Evolutionary conservation across 2,113 vertebrate genomes (phyloP).

Genomic region (Ammodytes dubius): DNA sequence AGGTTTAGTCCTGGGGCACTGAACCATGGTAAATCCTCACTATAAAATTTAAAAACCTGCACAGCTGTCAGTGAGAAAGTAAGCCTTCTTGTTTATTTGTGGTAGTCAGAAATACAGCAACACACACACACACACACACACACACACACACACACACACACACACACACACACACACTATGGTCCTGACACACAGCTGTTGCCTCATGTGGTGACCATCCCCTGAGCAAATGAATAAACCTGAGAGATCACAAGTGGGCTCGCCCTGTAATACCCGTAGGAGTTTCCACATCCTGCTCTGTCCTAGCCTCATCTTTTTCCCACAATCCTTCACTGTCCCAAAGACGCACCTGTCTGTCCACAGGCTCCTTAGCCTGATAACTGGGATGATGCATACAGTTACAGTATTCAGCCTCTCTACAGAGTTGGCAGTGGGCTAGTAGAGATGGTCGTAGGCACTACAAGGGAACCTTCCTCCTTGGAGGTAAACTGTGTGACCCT

Average conservation of each 20-base stretch:
- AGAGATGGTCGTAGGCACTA: slow-evolving; percentile 77
- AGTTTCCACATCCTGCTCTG: background rate
- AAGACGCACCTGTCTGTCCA: slow-evolving; percentile 27
- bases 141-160: too few species aligned
- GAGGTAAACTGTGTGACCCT: slow-evolving; percentile 75
- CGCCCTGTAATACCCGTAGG: slow-evolving; percentile 15
- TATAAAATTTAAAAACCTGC: background rate
- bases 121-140: too few species aligned
- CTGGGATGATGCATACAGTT: slow-evolving; percentile 49
- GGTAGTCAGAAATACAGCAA: background rate
- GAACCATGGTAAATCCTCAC: background rate
- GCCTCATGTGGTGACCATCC: slow-evolving; percentile 44
- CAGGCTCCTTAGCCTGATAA: slow-evolving; percentile 56
- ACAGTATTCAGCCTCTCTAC: slow-evolving; percentile 56
- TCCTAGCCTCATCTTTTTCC: slow-evolving; percentile 7
- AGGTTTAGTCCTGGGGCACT: background rate
- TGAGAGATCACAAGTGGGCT: slow-evolving; percentile 48
- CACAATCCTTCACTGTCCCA: slow-evolving; percentile 25
- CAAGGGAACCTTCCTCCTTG: slow-evolving; percentile 66
- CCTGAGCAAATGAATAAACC: slow-evolving; percentile 74
- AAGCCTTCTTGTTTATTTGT: background rate
- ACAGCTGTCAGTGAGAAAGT: slow-evolving; percentile 3
- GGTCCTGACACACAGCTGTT: slow-evolving; percentile 4
- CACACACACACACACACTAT: background rate
- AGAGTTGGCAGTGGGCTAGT: slow-evolving; percentile 77